Evolutionary conservation across 2,113 vertebrate species (phyloP).

Genomic region (Phalacrocorax aristotelis): DNA sequence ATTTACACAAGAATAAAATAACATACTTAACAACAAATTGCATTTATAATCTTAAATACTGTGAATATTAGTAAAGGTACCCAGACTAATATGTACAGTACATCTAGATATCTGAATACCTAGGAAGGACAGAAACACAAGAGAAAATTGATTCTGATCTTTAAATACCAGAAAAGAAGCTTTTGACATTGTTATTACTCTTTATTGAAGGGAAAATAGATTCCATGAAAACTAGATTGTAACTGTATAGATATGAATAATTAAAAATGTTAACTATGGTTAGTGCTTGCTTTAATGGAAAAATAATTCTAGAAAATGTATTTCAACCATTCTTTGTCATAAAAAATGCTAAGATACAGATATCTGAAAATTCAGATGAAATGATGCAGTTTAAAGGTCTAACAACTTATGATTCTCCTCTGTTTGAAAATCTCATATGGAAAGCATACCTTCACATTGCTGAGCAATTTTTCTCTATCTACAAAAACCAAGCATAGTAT

Average conservation of each 20-base stretch:
- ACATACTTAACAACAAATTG: conserved; percentile 81
- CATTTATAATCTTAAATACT: conserved; percentile 83
- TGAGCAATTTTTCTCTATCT: conserved; percentile 30
- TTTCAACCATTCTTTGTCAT: conserved; percentile 63
- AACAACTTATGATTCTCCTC: conserved; percentile 19
- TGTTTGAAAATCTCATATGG: conserved; percentile 26
- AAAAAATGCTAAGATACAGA: conserved; percentile 63
- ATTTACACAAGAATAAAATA: conserved; percentile 84
- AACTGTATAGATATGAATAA: conserved; percentile 68
- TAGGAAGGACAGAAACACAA: conserved; percentile 64
- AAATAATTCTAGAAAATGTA: conserved; percentile 68
- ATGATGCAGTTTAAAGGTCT: conserved; percentile 38
- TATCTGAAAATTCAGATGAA: conserved; percentile 63
- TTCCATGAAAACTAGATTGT: conserved; percentile 67
- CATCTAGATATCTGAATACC: conserved; percentile 71
- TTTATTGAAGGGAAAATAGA: conserved; percentile 64
- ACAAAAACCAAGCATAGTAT: conserved; percentile 21
- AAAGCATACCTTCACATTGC: conserved; percentile 52
- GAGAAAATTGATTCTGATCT: conserved; percentile 58
- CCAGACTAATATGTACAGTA: conserved; percentile 80
- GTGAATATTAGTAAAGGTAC: conserved; percentile 83
- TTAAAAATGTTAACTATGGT: conserved; percentile 72
- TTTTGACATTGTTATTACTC: conserved; percentile 47
- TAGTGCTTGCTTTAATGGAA: conserved; percentile 66
- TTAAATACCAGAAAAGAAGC: conserved; percentile 70